A percentile compares a stretch with the other conserved stretches of the same genome.
Evolutionary conservation across 2,113 vertebrate genomes (phyloP).

Genomic region (Thymallus thymallus): DNA sequence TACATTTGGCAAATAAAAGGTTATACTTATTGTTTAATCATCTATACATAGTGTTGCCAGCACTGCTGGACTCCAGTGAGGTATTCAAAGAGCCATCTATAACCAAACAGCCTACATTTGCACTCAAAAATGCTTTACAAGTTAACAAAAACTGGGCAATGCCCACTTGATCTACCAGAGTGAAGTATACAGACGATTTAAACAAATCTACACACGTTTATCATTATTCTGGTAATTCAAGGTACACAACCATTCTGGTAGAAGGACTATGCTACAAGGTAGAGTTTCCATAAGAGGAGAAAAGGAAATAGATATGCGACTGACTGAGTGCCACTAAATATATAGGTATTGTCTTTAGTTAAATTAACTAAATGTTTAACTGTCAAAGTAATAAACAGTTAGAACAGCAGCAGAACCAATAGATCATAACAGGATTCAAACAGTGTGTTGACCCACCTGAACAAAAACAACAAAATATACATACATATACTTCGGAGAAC

Average conservation of each 20-base stretch:
- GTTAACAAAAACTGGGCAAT: conserved; percentile 15
- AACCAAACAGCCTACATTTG: conserved; percentile 43
- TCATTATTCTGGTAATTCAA: conserved; percentile 80
- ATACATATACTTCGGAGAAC: conserved; percentile 41
- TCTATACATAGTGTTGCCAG: conserved; percentile 46
- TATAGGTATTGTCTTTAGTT: background rate
- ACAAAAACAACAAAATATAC: conserved; percentile 56
- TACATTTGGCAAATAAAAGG: conserved; percentile 45
- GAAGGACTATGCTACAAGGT: conserved; percentile 60
- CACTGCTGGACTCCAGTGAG: conserved; percentile 60
- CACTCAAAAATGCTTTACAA: conserved; percentile 34
- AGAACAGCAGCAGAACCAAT: conserved; percentile 76
- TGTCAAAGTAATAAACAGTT: conserved; percentile 39
- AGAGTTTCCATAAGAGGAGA: conserved; percentile 44
- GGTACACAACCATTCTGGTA: conserved; percentile 81
- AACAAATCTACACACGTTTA: conserved; percentile 36
- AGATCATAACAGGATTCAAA: conserved; percentile 81
- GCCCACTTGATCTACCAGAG: conserved; percentile 25
- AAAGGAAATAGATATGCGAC: background rate
- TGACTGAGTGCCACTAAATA: background rate
- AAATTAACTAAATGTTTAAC: conserved; percentile 34
- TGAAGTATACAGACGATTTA: conserved; percentile 10
- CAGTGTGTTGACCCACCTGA: conserved; percentile 88
- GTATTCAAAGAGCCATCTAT: conserved; percentile 50
- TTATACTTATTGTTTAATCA: conserved; percentile 44